Conservation (phyloP, 2,888 invertebrate species). For the Drosophila rubida region DNA sequence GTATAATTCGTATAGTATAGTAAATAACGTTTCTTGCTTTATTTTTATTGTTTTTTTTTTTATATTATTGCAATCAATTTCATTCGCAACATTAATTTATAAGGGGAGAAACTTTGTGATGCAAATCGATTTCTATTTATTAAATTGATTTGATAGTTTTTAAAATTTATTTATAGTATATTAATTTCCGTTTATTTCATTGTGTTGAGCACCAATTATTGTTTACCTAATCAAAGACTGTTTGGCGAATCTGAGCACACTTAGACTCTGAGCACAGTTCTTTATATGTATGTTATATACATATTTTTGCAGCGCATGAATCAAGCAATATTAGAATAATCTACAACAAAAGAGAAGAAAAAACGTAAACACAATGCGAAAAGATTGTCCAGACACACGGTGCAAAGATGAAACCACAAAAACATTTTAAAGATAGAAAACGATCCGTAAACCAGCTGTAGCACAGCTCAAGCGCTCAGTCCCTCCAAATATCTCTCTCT, state of each 20-base stretch:
- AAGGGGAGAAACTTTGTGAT: constrained; percentile 5
- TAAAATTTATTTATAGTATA: neutral
- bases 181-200: neutral
- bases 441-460: constrained; percentile 57
- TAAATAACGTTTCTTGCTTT: too few relatives aligned
- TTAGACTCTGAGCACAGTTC: neutral
- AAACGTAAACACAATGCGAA: constrained; percentile 19
- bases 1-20: too few relatives aligned
- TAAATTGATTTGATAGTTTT: neutral
- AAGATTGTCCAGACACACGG: constrained; percentile 6
- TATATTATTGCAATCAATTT: constrained; percentile 1
- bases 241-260: neutral
- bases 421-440: constrained; percentile 44
- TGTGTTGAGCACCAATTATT: neutral
- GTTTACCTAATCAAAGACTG: neutral
- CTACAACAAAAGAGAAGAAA: neutral
- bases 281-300: neutral
- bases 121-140: neutral
- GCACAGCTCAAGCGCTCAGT: constrained; percentile 28
- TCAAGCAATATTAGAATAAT: constrained; percentile 1
- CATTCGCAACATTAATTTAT: neutral
- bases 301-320: neutral
- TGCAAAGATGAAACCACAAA: constrained; percentile 7
- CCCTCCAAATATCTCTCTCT: constrained; percentile 2
- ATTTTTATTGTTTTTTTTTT: neutral